phyloP scores from a whole-genome alignment of 64 coral and sea anemone species.

The Stylophora pistillata region DNA sequence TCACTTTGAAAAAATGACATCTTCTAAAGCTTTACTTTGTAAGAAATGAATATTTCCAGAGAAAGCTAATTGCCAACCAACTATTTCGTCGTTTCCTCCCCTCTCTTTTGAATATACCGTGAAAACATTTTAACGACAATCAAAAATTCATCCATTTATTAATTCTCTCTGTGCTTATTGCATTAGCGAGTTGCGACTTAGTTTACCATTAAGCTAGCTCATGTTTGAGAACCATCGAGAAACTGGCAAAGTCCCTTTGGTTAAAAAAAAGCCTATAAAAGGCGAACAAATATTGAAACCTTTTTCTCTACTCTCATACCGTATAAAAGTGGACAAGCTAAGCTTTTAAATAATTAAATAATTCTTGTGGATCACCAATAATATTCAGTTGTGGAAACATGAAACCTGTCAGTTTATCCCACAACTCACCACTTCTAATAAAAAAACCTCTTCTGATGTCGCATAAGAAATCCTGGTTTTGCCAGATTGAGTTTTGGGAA shows the following conservation, averaged over 20 bases:
- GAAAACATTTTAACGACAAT: background rate
- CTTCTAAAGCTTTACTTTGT: background rate
- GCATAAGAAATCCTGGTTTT: background rate
- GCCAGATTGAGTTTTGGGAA: background rate
- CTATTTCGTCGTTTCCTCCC: background rate
- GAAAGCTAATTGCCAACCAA: background rate
- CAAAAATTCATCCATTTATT: background rate
- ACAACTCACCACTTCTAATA: background rate
- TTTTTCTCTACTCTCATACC: background rate
- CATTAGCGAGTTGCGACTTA: background rate
- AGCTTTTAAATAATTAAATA: slow-evolving; percentile 26
- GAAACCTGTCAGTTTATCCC: slow-evolving; percentile 16
- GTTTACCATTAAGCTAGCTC: background rate
- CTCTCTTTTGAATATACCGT: background rate
- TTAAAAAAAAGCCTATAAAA: background rate
- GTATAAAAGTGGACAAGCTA: background rate
- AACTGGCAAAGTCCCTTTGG: background rate
- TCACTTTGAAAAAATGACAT: background rate
- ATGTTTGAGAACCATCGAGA: background rate
- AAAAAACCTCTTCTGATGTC: background rate
- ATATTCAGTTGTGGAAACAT: background rate
- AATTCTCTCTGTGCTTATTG: background rate
- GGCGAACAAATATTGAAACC: background rate
- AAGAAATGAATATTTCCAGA: background rate
- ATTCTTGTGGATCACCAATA: slow-evolving; percentile 19